Evolutionary conservation across 1,140 invertebrate genomes (phyloP).

Genomic region (Drosophila suzukii): DNA sequence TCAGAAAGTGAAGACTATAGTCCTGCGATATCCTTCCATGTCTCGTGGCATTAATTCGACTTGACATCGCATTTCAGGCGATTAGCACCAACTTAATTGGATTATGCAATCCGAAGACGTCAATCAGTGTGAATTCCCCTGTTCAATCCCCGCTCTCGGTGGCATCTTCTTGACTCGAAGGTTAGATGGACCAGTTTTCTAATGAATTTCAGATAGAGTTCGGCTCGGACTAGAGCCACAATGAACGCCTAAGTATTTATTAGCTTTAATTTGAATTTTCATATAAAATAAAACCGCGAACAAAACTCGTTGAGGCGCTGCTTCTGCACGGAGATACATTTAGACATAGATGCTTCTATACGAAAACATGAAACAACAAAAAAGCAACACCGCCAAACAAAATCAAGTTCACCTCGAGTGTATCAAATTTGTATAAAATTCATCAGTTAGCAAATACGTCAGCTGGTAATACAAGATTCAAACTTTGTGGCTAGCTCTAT

Average conservation of each 20-base stretch:
- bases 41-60: constrained; percentile 2
- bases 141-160: constrained; percentile 1
- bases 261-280: constrained; percentile 81
- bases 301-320: constrained; percentile 67
- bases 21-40: constrained; percentile 30
- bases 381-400: constrained; percentile 50
- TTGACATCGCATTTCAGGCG: constrained; percentile 30
- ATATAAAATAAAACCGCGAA: constrained; percentile 62
- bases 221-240: constrained; percentile 34
- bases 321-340: constrained; percentile 65
- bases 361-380: constrained; percentile 40
- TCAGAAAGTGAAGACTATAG: constrained; percentile 7
- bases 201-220: constrained; percentile 74
- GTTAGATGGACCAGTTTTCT: constrained; percentile 73
- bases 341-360: constrained; percentile 75
- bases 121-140: constrained; percentile 37
- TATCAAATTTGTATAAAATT: constrained; percentile 83
- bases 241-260: constrained; percentile 77
- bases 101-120: constrained; percentile 58
- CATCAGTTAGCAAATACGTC: constrained; percentile 77
- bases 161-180: constrained; percentile 56
- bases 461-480: constrained; percentile 60
- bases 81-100: constrained; percentile 55
- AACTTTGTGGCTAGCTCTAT: constrained; percentile 23
- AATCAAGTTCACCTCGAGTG: constrained; percentile 83